Conservation (phyloP, 1,140 invertebrate genomes). For the Xylocopa sonorina region DNA sequence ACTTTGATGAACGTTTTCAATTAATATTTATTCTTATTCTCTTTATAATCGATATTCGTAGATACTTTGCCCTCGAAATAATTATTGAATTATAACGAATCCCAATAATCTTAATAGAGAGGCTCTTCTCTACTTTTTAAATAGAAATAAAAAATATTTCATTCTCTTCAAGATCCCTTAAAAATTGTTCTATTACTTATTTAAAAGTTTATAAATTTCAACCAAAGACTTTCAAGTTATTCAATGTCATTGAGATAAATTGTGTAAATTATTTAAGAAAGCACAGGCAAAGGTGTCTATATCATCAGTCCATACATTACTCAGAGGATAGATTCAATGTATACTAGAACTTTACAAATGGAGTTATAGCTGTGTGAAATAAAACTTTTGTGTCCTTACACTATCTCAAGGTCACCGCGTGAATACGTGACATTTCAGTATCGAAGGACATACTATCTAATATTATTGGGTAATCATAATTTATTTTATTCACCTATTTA, state of each 20-base stretch:
- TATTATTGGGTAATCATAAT: too few relatives aligned
- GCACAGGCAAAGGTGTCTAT: not conserved
- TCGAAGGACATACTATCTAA: fast-evolving
- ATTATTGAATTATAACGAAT: not conserved
- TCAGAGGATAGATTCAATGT: not conserved
- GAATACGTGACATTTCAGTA: not conserved
- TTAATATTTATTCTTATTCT: too few relatives aligned
- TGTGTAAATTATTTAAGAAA: not conserved
- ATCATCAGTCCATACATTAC: not conserved
- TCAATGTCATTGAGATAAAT: not conserved
- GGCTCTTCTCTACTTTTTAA: not conserved
- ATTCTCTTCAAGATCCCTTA: not conserved
- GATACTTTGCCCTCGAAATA: not conserved
- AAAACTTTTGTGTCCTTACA: not conserved
- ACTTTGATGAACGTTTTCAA: not conserved
- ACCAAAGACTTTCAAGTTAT: not conserved
- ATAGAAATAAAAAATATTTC: not conserved
- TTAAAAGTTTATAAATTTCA: not conserved
- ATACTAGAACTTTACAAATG: not conserved
- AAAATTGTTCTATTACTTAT: not conserved
- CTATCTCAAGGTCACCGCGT: too few relatives aligned
- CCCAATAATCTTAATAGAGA: too few relatives aligned
- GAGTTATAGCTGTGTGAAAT: too few relatives aligned
- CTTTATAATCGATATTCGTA: not conserved
- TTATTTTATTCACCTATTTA: too few relatives aligned